Conservation (phyloP, 1,140 invertebrate genomes). For the Vollenhovia emeryi region DNA sequence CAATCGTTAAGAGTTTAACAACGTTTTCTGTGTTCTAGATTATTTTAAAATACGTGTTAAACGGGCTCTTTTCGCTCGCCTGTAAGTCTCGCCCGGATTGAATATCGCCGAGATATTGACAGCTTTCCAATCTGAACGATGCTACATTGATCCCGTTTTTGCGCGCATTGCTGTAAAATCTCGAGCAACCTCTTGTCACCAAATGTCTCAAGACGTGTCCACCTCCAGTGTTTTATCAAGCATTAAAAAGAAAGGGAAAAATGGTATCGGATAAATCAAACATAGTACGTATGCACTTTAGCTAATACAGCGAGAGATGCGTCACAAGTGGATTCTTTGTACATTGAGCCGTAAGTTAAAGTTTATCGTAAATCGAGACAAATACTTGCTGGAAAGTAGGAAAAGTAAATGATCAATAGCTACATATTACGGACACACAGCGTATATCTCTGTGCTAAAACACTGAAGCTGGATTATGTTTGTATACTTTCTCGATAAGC, state of each 20-base stretch:
- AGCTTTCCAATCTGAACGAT: conserved; percentile 49
- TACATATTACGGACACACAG: not conserved
- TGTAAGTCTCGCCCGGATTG: not conserved
- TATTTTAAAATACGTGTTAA: conserved; percentile 51
- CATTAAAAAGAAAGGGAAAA: not conserved
- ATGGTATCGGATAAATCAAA: too few species aligned
- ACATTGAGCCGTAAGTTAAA: not conserved
- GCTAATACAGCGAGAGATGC: too few species aligned
- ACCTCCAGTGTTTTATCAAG: conserved; percentile 26
- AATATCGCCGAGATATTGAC: too few species aligned
- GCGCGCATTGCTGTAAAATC: conserved; percentile 61
- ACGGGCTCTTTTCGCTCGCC: not conserved
- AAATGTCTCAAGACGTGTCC: not conserved
- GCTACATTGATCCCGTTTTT: conserved; percentile 78
- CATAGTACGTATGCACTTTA: too few species aligned
- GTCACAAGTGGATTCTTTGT: too few species aligned
- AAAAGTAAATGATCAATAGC: not conserved
- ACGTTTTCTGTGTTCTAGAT: conserved; percentile 46
- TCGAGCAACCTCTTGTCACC: not conserved
- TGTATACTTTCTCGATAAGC: conserved; percentile 29
- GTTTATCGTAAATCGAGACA: not conserved
- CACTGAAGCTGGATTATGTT: conserved; percentile 43
- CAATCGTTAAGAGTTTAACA: conserved; percentile 66
- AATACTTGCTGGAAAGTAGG: not conserved
- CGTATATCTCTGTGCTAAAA: conserved; percentile 22